Base-by-base conservation (phyloP, 92 coral and sea anemone genomes). In the Pocillopora grandis region DNA sequence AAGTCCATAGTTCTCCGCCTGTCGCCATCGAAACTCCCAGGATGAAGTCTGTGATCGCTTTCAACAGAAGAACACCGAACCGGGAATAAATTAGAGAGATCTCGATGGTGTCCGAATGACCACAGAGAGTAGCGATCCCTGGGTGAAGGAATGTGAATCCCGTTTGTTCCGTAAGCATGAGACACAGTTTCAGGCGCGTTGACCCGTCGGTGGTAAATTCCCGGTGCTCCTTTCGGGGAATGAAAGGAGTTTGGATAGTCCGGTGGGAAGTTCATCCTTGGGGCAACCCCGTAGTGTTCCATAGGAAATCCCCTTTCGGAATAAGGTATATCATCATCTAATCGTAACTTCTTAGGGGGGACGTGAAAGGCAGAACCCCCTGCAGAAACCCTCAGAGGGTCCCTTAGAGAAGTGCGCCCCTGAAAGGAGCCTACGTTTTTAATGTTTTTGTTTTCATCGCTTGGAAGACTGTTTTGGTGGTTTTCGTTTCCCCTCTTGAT, bases 311-410 rank as follows among this genome's bases (percentile, higher is more conserved):
- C 82, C 69, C 91, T 74, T 11, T 88, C 92, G 12, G 80, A 76
- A 17, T 84, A 81, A 10, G 90, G 79, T 72, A 78, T 81, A 70
- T 80, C 82, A 61, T 78, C 88, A 16, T 72, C 86, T 17, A 80
- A 70, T 20, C 75, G 84, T 18, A 92, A 90, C 75, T 92, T 80
- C 78, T 94, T 94, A 16, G 93, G 86, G 15, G 98, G 98, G 69
- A 94, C 98, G 76, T 94, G 98, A 82, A 94, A 94, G 12, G 98
- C 98, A 1, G 98, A 94, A 60, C 90, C 93, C 69, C 89, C 95
- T 17, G 93, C 81, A 5, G 94, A 78, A 11, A 89, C 86, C 58
- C 89, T 85, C 9, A 92, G 90, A 7, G 85, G 89, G 71, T 94
- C 89, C 33, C 93, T 78, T n/a, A 92, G 66, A 19, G 70, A 76